Base-by-base conservation (phyloP, 2,888 invertebrate species). In the Pyrrhosoma nymphula region DNA sequence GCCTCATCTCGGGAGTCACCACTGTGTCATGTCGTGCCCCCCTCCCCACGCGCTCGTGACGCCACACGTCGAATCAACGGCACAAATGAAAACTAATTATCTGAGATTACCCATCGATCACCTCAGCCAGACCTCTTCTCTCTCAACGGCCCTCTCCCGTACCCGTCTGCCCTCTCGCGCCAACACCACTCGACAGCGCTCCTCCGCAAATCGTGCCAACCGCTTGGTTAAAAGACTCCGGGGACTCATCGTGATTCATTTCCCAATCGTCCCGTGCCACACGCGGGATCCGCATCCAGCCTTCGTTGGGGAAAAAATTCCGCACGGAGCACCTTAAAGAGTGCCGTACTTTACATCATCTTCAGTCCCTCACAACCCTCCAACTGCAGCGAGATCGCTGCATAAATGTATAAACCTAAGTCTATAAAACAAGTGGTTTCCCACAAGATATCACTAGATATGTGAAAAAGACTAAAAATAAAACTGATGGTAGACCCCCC, bases 71-170 rank as follows among this genome's bases (percentile, higher is more conserved):
- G 63, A 75, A 93, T 93, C 63, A 75, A 93, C 82, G 82, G 35
- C 82, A 82, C 93, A 69, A 93, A 93, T 93, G 69, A 93, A 69
- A 69, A 47, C 75, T 69, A 69, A 93, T 93, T 75, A 93, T 26
- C 93, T 26, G 75, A 63, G 69, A 93, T 93, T 93, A 69, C 69
- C 93, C 93, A 93, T 93, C 69, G 55, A 93, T 93, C 69, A 69
- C 93, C 93, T 69, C 93, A 12, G n/a, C 93, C 69, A 47, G n/a
- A 14, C 82, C n/a, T 3, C 47, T 47, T 1, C 16, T 14, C 35
- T 3, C 35, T 18, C 82, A 6, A 12, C 35, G 30, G 30, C 35
- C 8, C 35, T 35, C n/a, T 82, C 35, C 82, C 35, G 35, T n/a
- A n/a, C n/a, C n/a, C n/a, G n/a, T n/a, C n/a, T n/a, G n/a, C n/a